Base-by-base conservation (phyloP, 2,888 invertebrate genomes). In the Apodemia zela region DNA sequence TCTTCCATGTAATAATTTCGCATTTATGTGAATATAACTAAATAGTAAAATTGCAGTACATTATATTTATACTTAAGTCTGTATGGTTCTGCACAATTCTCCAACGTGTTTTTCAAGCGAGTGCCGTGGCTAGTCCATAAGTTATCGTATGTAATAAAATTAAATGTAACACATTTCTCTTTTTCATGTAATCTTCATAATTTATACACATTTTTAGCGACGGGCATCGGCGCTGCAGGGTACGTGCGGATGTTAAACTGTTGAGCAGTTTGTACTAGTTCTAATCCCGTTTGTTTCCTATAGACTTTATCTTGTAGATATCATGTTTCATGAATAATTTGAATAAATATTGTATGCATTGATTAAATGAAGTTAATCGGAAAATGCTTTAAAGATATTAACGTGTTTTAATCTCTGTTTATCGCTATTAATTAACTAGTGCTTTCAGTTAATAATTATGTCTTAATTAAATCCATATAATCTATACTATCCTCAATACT, bases 141-240 rank as follows among this genome's bases (percentile, higher is more conserved):
- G 82, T 91, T 90, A 90, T 91, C 84, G 89, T 81, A 78, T 85
- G 89, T 89, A 91, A 91, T 90, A 91, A 91, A 90, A 90, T 91
- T 89, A 90, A 91, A 90, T 91, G 89, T 89, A 89, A 86, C 89
- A 89, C 89, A 89, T 91, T 90, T 89, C 87, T 90, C 89, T 88
- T 90, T 90, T 89, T 87, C 89, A 85, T 85, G 84, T 89, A 89
- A 90, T 90, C 89, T 90, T 89, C 82, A 89, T 89, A 89, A 89
- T 89, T 89, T 90, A 90, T 89, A 85, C 81, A 84, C 82, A 87
- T 88, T 90, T 90, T 90, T 87, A 88, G 88, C 84, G 85, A 71
- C 86, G 85, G 83, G 82, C 81, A 81, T 81, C 79, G 84, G 80
- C 83, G 84, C 85, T 85, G 70, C 80, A 65, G 81, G 84, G 80